phyloP scores from a whole-genome alignment of 1,140 invertebrate genomes.

The Oryzaephilus surinamensis region DNA sequence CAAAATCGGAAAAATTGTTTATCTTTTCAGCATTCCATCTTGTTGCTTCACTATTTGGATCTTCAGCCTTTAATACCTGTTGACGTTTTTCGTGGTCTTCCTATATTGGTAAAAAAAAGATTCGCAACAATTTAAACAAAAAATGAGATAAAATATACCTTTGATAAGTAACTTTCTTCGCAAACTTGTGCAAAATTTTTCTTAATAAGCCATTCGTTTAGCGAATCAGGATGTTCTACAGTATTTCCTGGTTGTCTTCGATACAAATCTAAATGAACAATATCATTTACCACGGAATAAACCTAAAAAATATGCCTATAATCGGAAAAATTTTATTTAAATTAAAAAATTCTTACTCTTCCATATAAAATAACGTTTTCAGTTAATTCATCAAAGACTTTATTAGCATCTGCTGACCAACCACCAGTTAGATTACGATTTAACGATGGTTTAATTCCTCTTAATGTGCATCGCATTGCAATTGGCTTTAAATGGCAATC shows the following conservation, averaged over 20 bases:
- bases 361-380: slow-evolving; percentile 31
- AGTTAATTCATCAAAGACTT: slow-evolving; percentile 38
- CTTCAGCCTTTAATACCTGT: slow-evolving; percentile 10
- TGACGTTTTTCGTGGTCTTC: slow-evolving; percentile 17
- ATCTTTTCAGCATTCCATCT: neutral
- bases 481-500: slow-evolving; percentile 37
- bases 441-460: slow-evolving; percentile 52
- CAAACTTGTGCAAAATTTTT: slow-evolving; percentile 48
- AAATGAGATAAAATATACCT: slow-evolving; percentile 37
- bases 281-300: slow-evolving; percentile 65
- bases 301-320: slow-evolving; percentile 48
- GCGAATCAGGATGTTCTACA: slow-evolving; percentile 25
- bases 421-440: slow-evolving; percentile 41
- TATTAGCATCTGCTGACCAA: slow-evolving; percentile 49
- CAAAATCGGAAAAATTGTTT: slow-evolving; percentile 25
- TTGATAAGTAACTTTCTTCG: slow-evolving; percentile 67
- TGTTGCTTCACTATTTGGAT: slow-evolving; percentile 12
- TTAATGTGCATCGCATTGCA: slow-evolving; percentile 61
- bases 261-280: slow-evolving; percentile 53
- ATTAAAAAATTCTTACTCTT: slow-evolving; percentile 31
- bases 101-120: slow-evolving; percentile 6
- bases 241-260: slow-evolving; percentile 15
- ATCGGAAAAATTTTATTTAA: no score
- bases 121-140: no score
- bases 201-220: slow-evolving; percentile 54